These are phyloP conservation scores for Gibbula magus DNA, from an alignment of 2,888 invertebrate genomes.

Conservation along the genomic window DNA sequence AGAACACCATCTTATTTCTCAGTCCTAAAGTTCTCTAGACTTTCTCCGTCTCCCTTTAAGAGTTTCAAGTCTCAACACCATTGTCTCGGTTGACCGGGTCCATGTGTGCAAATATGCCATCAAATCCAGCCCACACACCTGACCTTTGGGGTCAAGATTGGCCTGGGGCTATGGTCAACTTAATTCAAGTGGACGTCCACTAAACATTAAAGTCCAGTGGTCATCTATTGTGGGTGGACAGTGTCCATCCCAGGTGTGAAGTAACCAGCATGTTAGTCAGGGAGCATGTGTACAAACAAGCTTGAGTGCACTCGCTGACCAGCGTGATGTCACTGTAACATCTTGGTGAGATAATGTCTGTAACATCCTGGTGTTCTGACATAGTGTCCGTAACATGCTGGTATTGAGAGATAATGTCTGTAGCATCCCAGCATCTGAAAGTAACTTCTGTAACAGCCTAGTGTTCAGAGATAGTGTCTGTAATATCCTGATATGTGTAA, in stretches of 20 bases:
- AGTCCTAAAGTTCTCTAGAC: too few relatives aligned
- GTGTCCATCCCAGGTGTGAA: neutral
- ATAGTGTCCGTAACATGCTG: too few relatives aligned
- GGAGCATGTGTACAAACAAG: neutral
- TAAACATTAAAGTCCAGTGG: neutral
- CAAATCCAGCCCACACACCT: neutral
- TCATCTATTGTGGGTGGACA: neutral
- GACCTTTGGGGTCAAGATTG: neutral
- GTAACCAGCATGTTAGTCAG: neutral
- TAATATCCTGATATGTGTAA: too few relatives aligned
- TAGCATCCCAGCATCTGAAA: too few relatives aligned
- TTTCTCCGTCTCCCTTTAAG: too few relatives aligned
- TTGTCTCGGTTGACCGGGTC: neutral
- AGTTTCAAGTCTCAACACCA: too few relatives aligned
- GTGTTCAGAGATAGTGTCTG: too few relatives aligned
- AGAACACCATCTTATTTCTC: too few relatives aligned
- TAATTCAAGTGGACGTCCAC: neutral
- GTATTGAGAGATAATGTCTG: too few relatives aligned
- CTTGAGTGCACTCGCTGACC: neutral
- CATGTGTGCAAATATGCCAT: neutral
- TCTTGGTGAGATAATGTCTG: too few relatives aligned
- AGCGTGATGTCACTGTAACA: neutral
- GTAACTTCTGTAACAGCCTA: too few relatives aligned
- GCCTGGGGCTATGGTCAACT: neutral
- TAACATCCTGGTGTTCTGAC: too few relatives aligned